These are phyloP conservation scores for Panurus biarmicus DNA, from an alignment of 2,113 vertebrate genomes.

Conservation along the genomic window DNA sequence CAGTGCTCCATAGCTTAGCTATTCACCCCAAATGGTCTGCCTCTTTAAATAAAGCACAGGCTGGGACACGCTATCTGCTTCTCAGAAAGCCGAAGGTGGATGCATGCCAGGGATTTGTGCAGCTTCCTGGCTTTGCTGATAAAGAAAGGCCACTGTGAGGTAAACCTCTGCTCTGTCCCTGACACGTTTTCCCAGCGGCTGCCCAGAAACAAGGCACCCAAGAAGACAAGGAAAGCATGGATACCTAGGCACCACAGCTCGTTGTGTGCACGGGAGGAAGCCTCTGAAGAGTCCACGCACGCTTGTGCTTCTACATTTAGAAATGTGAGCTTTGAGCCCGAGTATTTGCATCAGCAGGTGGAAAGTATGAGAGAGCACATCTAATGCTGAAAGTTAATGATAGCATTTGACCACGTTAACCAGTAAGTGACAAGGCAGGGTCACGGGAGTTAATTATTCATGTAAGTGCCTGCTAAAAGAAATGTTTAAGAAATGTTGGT, in stretches of 20 bases:
- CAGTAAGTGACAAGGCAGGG: constrained; percentile 34
- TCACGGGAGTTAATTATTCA: constrained; percentile 61
- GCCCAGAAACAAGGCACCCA: background rate
- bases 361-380: constrained; percentile 7
- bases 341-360: background rate
- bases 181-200: background rate
- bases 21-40: background rate
- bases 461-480: constrained; percentile 29
- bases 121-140: constrained; percentile 68
- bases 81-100: constrained; percentile 64
- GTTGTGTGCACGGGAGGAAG: background rate
- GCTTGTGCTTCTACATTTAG: background rate
- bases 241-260: background rate
- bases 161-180: constrained; percentile 12
- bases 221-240: background rate
- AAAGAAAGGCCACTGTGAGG: constrained; percentile 48
- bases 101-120: constrained; percentile 65
- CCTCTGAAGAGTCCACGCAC: background rate
- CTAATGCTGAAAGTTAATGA: background rate
- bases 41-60: constrained; percentile 48
- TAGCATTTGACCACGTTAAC: constrained; percentile 17
- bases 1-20: background rate
- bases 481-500: constrained; percentile 10
- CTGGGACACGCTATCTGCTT: constrained; percentile 19
- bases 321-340: background rate